Percentiles rank a stretch among this genome's conserved stretches.
Conservation (phyloP, 2,888 invertebrate species). For the Hydroisotoma schaefferi region DNA sequence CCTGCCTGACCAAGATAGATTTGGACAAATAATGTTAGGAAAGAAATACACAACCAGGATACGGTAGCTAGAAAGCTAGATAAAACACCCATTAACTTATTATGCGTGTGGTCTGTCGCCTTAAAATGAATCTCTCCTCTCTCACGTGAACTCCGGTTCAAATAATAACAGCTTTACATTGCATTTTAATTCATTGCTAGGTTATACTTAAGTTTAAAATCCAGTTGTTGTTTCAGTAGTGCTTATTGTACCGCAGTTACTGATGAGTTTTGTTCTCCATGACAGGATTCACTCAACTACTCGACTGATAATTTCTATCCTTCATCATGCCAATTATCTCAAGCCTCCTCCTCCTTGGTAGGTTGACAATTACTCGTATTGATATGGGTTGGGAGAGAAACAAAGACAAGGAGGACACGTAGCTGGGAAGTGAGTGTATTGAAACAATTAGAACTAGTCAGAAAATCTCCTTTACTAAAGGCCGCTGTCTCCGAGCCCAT, state of each 20-base stretch:
- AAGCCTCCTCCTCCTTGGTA: constrained; percentile 7
- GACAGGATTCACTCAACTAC: not conserved
- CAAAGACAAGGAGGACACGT: constrained; percentile 29
- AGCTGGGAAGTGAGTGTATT: constrained; percentile 15
- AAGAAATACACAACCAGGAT: too few relatives aligned
- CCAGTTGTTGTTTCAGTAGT: too few relatives aligned
- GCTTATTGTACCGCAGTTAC: too few relatives aligned
- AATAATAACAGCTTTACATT: too few relatives aligned
- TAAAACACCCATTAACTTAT: constrained; percentile 1
- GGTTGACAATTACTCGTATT: constrained; percentile 33
- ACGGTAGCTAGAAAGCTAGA: not conserved
- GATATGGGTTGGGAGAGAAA: constrained; percentile 29
- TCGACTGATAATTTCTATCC: too few relatives aligned
- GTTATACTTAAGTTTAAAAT: too few relatives aligned
- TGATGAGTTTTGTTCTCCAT: not conserved
- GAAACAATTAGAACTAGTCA: constrained; percentile 47
- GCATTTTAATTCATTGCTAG: not conserved
- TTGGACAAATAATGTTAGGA: not conserved
- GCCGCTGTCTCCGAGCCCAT: constrained; percentile 48
- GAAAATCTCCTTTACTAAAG: constrained; percentile 34
- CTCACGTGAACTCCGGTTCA: too few relatives aligned
- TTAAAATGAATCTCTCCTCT: too few relatives aligned
- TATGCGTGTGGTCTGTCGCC: constrained; percentile 32
- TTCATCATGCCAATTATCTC: constrained; percentile 20
- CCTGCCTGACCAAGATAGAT: constrained; percentile 6